phyloP scores from a whole-genome alignment of 2,113 vertebrate genomes.

The Bostrychus sinensis region DNA sequence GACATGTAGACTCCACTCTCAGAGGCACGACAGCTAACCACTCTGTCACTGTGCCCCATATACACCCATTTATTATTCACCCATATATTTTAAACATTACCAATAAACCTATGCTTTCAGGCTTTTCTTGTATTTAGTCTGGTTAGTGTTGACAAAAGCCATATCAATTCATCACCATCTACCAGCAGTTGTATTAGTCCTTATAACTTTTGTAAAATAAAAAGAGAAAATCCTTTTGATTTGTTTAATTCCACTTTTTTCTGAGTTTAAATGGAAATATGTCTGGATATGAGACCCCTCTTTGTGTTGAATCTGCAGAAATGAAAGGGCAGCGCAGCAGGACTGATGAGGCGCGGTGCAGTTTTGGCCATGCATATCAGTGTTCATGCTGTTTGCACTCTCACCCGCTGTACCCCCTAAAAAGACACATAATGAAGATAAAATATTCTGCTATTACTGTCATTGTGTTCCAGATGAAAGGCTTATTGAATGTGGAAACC shows the following conservation, averaged over 20 bases:
- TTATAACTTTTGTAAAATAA: background rate
- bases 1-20: no score
- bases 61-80: no score
- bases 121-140: no score
- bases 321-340: slow-evolving; percentile 32
- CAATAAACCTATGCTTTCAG: no score
- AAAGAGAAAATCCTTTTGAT: background rate
- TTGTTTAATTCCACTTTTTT: slow-evolving; percentile 11
- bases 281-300: slow-evolving; percentile 14
- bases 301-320: slow-evolving; percentile 27
- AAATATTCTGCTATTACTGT: slow-evolving; percentile 17
- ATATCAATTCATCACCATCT: background rate
- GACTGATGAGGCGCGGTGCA: slow-evolving; percentile 18
- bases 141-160: no score
- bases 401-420: slow-evolving; percentile 11
- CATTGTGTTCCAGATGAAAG: slow-evolving; percentile 65
- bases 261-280: background rate
- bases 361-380: slow-evolving; percentile 11
- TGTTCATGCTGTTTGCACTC: slow-evolving; percentile 32
- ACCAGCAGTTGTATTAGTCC: background rate
- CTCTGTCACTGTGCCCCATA: no score
- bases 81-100: no score
- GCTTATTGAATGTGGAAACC: slow-evolving; percentile 26
- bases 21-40: no score
- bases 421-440: slow-evolving; percentile 27